Evolutionary conservation across 2,888 invertebrate species (phyloP).

Genomic region (Barypeithes pellucidus): DNA sequence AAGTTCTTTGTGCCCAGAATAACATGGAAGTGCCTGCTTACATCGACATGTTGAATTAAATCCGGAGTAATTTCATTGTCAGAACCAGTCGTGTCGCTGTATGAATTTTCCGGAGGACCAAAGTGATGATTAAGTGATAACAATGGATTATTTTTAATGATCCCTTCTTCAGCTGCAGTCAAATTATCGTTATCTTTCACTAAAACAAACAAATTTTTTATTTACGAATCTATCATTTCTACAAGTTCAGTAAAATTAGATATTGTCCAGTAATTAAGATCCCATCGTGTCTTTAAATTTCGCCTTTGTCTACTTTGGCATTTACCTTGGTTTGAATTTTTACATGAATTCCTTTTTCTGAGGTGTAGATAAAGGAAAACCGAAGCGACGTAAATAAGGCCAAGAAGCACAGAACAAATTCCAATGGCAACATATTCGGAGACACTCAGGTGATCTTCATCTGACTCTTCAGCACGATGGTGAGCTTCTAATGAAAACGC

Average conservation of each 20-base stretch:
- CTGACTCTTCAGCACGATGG: conserved; percentile 72
- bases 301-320: neutral
- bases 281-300: no score
- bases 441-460: conserved; percentile 76
- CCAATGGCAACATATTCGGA: conserved; percentile 90
- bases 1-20: no score
- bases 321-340: conserved; percentile 61
- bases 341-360: conserved; percentile 74
- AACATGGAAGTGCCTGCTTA: conserved; percentile 16
- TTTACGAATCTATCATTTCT: no score
- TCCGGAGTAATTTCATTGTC: conserved; percentile 78
- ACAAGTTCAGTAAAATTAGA: no score
- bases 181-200: conserved; percentile 46
- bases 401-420: conserved; percentile 87
- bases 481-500: conserved; percentile 81
- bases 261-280: no score
- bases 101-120: conserved; percentile 63
- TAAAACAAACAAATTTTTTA: conserved; percentile 9
- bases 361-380: conserved; percentile 88
- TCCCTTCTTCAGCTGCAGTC: conserved; percentile 76
- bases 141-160: conserved; percentile 86
- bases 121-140: conserved; percentile 78
- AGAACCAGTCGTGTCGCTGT: conserved; percentile 77
- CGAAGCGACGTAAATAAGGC: conserved; percentile 89
- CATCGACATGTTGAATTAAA: conserved; percentile 64